phyloP scores from a whole-genome alignment of 92 coral and sea anemone genomes.

The Parazoanthus swiftii region DNA sequence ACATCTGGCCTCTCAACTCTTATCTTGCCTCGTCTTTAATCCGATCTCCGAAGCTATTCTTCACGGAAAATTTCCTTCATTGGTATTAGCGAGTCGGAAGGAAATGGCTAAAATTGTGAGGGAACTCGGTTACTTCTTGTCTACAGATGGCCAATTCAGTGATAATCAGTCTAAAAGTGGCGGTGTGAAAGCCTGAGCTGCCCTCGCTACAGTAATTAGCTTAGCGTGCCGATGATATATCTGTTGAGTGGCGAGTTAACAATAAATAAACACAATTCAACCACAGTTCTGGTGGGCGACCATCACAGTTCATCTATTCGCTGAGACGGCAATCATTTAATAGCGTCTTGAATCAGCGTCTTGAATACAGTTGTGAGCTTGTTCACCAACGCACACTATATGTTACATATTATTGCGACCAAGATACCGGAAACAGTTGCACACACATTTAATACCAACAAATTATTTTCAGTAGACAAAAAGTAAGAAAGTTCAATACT shows the following conservation, averaged over 20 bases:
- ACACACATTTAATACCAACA: neutral
- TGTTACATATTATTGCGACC: neutral
- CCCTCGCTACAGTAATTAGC: constrained; percentile 6
- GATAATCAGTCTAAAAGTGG: neutral
- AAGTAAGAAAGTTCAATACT: neutral
- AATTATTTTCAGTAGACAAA: neutral
- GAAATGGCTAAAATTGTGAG: constrained; percentile 6
- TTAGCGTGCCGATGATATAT: constrained; percentile 21
- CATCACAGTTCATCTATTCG: neutral
- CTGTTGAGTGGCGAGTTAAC: constrained; percentile 26
- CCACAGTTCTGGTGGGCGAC: constrained; percentile 19
- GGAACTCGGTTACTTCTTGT: constrained; percentile 4
- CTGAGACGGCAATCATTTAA: neutral
- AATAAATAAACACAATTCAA: constrained; percentile 18
- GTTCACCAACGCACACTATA: neutral
- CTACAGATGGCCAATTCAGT: constrained; percentile 9
- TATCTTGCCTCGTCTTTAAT: constrained; percentile 41
- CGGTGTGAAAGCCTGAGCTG: neutral
- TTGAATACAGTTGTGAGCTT: neutral
- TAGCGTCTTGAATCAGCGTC: neutral
- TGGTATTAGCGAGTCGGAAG: constrained; percentile 21
- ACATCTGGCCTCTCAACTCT: constrained; percentile 32
- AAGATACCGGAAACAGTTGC: constrained; percentile 7
- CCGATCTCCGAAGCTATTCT: constrained; percentile 31
- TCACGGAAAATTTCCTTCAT: constrained; percentile 9